A percentile compares a stretch with the other conserved stretches of the same genome.
Evolutionary conservation across 2,888 invertebrate species (phyloP).

Genomic region (Stenurella melanura): DNA sequence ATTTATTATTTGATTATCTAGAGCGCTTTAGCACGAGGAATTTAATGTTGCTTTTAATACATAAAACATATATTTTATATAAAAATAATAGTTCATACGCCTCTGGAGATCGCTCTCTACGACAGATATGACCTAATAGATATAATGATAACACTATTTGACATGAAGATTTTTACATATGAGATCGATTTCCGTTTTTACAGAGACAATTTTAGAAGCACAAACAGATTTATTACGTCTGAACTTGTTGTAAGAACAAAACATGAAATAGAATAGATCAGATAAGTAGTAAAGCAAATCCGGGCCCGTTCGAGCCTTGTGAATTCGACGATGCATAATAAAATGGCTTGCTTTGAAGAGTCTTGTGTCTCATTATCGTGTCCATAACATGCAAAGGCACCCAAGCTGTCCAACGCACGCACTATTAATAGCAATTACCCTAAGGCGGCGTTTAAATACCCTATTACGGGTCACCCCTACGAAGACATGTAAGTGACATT

Average conservation of each 20-base stretch:
- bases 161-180: too few relatives aligned
- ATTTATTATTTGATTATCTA: too few relatives aligned
- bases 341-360: constrained; percentile 59
- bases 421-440: constrained; percentile 72
- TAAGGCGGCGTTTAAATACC: constrained; percentile 71
- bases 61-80: too few relatives aligned
- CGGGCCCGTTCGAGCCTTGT: constrained; percentile 41
- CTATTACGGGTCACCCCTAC: constrained; percentile 66
- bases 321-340: constrained; percentile 57
- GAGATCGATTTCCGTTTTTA: too few relatives aligned
- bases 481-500: constrained; percentile 69
- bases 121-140: too few relatives aligned
- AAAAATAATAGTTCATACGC: too few relatives aligned
- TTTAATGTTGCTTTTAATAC: too few relatives aligned
- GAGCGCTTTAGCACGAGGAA: too few relatives aligned
- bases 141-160: too few relatives aligned
- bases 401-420: constrained; percentile 70
- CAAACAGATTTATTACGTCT: constrained; percentile 6
- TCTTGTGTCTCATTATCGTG: constrained; percentile 70
- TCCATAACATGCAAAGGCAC: constrained; percentile 70
- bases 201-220: background rate
- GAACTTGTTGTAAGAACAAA: background rate
- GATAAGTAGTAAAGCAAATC: background rate
- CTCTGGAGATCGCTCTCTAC: too few relatives aligned
- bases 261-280: constrained; percentile 5